Percentiles rank a stretch among this genome's conserved stretches.
These are phyloP conservation scores for Hirtodrosophila alboralis DNA, from an alignment of 2,888 invertebrate species.

Conservation along the genomic window DNA sequence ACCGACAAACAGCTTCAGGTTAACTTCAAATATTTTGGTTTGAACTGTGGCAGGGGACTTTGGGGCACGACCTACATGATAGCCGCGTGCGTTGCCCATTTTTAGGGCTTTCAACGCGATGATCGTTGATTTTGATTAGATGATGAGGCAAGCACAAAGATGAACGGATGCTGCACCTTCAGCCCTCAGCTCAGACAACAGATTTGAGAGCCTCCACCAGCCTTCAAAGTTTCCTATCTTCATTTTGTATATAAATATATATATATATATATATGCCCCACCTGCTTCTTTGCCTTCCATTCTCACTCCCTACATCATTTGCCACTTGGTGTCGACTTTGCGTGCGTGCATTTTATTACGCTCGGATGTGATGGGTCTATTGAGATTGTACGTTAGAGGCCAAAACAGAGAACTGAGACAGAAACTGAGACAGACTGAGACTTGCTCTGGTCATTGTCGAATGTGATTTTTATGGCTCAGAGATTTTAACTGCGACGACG, in stretches of 20 bases:
- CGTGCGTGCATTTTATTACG: conserved; percentile 77
- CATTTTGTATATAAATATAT: too few species aligned
- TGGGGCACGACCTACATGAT: conserved; percentile 39
- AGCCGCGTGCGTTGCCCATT: conserved; percentile 43
- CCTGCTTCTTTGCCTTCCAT: background rate
- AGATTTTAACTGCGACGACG: conserved; percentile 20
- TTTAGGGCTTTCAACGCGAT: conserved; percentile 54
- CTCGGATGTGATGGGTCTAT: conserved; percentile 76
- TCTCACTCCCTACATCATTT: background rate
- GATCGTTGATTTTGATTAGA: conserved; percentile 74
- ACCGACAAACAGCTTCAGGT: conserved; percentile 12
- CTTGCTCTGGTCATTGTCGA: conserved; percentile 3
- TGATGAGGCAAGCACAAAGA: conserved; percentile 40
- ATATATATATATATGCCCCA: too few species aligned
- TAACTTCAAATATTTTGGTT: background rate
- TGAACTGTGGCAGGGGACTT: background rate
- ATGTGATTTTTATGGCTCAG: conserved; percentile 40
- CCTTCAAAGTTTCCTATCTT: conserved; percentile 1
- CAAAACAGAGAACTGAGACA: background rate
- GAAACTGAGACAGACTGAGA: conserved; percentile 9
- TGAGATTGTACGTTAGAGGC: conserved; percentile 41
- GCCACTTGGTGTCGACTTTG: conserved; percentile 58
- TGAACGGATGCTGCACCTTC: conserved; percentile 51
- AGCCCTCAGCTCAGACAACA: conserved; percentile 3
- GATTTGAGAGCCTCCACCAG: too few species aligned